Base-by-base conservation (phyloP, 1,140 invertebrate genomes). In the Heliconius hewitsoni region DNA sequence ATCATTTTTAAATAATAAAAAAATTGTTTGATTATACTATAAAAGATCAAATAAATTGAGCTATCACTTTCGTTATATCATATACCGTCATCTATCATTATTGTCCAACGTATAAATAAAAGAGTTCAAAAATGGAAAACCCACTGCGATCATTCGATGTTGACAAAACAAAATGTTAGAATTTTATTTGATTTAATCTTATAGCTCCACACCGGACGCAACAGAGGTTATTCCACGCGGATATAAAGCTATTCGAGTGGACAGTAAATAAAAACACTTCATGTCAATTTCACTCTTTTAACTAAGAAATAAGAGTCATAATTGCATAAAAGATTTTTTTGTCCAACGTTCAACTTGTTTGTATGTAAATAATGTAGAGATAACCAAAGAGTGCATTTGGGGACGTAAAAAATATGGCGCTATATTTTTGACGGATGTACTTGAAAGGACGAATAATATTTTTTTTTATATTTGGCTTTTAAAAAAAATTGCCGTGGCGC, bases 51-150 rank as follows among this genome's bases (percentile, higher is more conserved):
- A 57, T 13, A 66, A 57, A n/a, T 27, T 8, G 9, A 66, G n/a
- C n/a, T 11, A 66, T 66, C 57, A 27, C 23, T 11, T 8, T 60
- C 27, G 8, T 8, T 27, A 5, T 66, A 30, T 66, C 23, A 27
- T 9, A 27, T n/a, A 60, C 34, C 34, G 6, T 37, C 34, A 37
- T 37, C 34, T 60, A 66, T 66, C 57, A 66, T 16, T 66, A 27
- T 27, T 30, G 57, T 3, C 23, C 57, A 23, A 30, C 57, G 8
- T 74, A 78, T 73, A 78, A 78, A 74, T 73, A 78, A 78, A 74
- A 74, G 73, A 34, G n/a, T 77, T 73, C 42, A n/a, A 70, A 74
- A 27, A 72, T 74, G 77, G 77, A 78, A 74, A 78, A 50, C 37
- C 73, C 72, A 11, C 50, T 74, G 77, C 71, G 77, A 55, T 74